Conservation (phyloP, 1,140 invertebrate species). For the Brachionus rubens region DNA sequence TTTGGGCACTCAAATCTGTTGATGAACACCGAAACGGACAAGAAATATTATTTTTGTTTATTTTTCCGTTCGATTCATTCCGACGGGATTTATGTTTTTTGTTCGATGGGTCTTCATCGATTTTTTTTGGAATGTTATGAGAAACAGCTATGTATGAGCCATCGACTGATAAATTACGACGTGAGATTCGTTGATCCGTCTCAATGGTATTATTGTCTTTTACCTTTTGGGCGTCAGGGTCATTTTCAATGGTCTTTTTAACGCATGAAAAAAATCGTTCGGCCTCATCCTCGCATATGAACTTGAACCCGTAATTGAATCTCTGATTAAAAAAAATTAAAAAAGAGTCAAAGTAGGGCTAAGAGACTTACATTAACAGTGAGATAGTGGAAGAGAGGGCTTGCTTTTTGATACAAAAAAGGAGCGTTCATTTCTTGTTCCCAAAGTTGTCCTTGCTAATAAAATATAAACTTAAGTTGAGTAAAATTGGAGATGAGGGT, state of each 20-base stretch:
- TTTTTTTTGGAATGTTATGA: not conserved
- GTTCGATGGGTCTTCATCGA: not conserved
- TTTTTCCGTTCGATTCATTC: not conserved
- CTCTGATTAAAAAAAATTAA: constrained; percentile 12
- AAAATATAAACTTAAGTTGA: not conserved
- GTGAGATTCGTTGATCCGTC: too few species aligned
- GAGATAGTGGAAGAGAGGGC: constrained; percentile 24
- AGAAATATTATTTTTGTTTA: constrained; percentile 17
- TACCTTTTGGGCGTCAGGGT: not conserved
- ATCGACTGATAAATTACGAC: constrained; percentile 16
- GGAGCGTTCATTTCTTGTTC: constrained; percentile 39
- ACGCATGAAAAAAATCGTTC: constrained; percentile 30
- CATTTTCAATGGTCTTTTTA: not conserved
- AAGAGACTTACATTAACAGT: constrained; percentile 43
- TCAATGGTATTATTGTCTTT: not conserved
- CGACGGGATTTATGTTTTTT: constrained; percentile 14
- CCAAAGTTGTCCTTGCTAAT: constrained; percentile 40
- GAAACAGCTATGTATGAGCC: not conserved
- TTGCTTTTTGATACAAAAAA: constrained; percentile 9
- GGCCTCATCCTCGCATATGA: constrained; percentile 33
- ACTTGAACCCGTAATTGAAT: constrained; percentile 41
- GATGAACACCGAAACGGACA: constrained; percentile 38
- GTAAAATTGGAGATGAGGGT: not conserved
- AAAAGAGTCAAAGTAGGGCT: too few species aligned
- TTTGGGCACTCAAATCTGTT: not conserved